Percentiles rank a stretch among this genome's conserved stretches.
phyloP scores from a whole-genome alignment of 1,140 invertebrate species.

The Drosophila hydei region DNA sequence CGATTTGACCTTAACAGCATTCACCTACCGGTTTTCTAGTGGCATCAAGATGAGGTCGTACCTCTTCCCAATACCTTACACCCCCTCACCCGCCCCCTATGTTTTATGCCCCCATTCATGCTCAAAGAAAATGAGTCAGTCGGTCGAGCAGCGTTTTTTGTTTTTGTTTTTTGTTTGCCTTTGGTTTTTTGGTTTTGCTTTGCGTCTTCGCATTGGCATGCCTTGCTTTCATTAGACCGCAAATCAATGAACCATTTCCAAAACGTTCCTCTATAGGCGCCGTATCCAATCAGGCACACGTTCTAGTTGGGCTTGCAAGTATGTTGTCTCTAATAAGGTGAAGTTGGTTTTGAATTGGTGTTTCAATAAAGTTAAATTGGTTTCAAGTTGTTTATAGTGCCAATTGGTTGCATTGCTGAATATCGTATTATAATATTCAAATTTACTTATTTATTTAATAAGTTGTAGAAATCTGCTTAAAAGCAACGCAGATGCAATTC shows the following conservation, averaged over 20 bases:
- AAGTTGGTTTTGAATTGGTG: not conserved
- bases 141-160: conserved; percentile 52
- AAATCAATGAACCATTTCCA: conserved; percentile 72
- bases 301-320: conserved; percentile 18
- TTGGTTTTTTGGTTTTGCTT: conserved; percentile 30
- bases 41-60: conserved; percentile 30
- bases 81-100: not conserved
- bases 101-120: conserved; percentile 48
- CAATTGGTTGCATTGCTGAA: too few species aligned
- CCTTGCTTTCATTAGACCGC: conserved; percentile 32
- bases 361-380: too few species aligned
- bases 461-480: too few species aligned
- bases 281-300: conserved; percentile 13
- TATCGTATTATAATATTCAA: too few species aligned
- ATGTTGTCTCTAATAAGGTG: not conserved
- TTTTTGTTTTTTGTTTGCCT: conserved; percentile 26
- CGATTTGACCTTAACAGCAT: conserved; percentile 74
- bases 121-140: conserved; percentile 69
- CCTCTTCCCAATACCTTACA: not conserved
- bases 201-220: conserved; percentile 20
- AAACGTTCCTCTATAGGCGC: conserved; percentile 39
- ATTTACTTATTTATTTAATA: too few species aligned
- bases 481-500: too few species aligned
- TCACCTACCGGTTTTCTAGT: conserved; percentile 71
- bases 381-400: too few species aligned